phyloP scores from a whole-genome alignment of 2,888 invertebrate species.

The Aleiodes leptofemur region DNA sequence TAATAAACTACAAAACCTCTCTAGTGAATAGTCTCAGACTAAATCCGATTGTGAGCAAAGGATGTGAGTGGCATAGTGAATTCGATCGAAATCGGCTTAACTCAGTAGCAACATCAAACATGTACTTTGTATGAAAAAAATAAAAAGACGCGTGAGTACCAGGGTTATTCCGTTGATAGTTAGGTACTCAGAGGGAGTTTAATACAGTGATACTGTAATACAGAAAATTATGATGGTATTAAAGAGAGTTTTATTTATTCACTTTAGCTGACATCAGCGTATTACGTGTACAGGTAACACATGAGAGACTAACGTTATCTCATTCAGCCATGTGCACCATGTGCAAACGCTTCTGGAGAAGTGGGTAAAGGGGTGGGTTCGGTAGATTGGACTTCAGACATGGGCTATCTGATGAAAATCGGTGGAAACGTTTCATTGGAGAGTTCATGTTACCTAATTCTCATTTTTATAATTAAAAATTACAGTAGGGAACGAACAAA shows the following conservation, averaged over 20 bases:
- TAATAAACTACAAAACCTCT: too few species aligned
- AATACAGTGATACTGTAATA: neutral
- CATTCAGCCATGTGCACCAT: conserved; percentile 22
- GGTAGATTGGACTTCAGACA: too few species aligned
- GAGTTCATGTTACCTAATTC: too few species aligned
- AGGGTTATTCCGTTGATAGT: conserved; percentile 1
- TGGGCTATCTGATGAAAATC: too few species aligned
- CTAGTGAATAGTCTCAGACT: neutral
- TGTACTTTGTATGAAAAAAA: conserved; percentile 4
- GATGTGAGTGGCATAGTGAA: neutral
- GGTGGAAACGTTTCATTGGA: too few species aligned
- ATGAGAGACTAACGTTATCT: conserved; percentile 22
- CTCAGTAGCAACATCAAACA: conserved; percentile 1
- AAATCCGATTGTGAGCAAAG: conserved; percentile 3
- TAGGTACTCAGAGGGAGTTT: neutral
- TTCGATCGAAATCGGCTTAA: conserved; percentile 24
- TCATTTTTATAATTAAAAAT: too few species aligned
- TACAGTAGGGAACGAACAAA: too few species aligned
- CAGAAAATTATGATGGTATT: conserved; percentile 21
- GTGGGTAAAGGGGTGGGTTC: too few species aligned
- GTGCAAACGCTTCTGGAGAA: neutral
- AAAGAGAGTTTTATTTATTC: conserved; percentile 23
- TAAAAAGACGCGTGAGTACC: neutral
- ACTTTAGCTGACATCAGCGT: conserved; percentile 32
- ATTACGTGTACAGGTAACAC: conserved; percentile 19